Evolutionary conservation across 2,888 invertebrate species (phyloP).

Genomic region (Agrilus mali): DNA sequence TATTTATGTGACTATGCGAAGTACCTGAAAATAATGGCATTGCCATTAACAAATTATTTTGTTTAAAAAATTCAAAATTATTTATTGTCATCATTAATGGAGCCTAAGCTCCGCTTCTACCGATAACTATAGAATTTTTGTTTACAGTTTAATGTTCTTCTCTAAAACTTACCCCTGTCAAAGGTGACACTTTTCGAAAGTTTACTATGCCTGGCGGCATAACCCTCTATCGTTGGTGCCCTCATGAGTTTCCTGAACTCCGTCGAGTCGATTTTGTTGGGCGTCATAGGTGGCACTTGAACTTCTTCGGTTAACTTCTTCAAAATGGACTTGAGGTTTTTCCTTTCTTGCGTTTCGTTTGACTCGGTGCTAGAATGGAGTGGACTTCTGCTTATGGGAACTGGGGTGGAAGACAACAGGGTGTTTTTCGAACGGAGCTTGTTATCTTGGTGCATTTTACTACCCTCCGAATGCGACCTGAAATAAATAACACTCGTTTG

Average conservation of each 20-base stretch:
- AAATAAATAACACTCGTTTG: too few relatives aligned
- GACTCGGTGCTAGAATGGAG: conserved; percentile 49
- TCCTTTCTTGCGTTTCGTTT: conserved; percentile 71
- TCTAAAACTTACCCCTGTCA: conserved; percentile 59
- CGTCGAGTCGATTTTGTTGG: conserved; percentile 32
- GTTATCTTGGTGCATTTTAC: conserved; percentile 49
- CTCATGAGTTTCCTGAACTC: conserved; percentile 59
- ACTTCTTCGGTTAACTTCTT: conserved; percentile 66
- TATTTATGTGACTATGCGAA: too few relatives aligned
- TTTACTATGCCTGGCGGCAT: conserved; percentile 78
- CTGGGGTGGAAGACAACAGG: conserved; percentile 5
- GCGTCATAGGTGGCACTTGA: conserved; percentile 19
- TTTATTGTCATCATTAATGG: too few relatives aligned
- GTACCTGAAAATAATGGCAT: too few relatives aligned
- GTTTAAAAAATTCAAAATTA: too few relatives aligned
- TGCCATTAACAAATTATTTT: too few relatives aligned
- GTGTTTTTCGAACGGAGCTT: conserved; percentile 18
- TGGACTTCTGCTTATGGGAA: conserved; percentile 19
- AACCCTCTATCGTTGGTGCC: conserved; percentile 79
- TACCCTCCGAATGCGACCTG: conserved; percentile 64
- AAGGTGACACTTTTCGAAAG: conserved; percentile 82
- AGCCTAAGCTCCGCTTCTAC: too few relatives aligned
- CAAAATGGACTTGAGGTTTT: conserved; percentile 72
- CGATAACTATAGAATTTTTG: too few relatives aligned
- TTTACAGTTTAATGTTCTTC: too few relatives aligned